Evolutionary conservation across 1,140 invertebrate genomes (phyloP), one percentile per base, ranked within the genome.

Genomic region (Camponotus pennsylvanicus): DNA sequence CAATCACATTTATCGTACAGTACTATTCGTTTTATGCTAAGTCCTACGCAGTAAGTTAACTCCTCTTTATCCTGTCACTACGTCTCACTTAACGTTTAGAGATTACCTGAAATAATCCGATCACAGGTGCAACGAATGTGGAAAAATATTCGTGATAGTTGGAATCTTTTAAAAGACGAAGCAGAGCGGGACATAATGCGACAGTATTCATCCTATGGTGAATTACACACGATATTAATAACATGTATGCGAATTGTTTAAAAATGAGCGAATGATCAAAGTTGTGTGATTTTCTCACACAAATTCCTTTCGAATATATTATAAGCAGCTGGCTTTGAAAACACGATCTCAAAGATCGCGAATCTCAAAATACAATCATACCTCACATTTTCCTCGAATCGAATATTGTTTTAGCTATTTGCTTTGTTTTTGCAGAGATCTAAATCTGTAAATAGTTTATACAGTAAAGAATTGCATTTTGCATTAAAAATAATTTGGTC

Each of bases 11-110:
- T 13, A 32, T 64, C 13, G 2, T 84, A 64, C 13, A 27, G 8
- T 84, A 77, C n/a, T 37, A 4, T 3, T 27, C 42, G 13, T 84
- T 84, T 84, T 84, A n/a, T n/a, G 5, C 2, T 4, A 63, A 49
- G 6, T 2, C 27, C 40, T 32, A 76, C 2, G 11, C 0, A 55
- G 71, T 84, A 77, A 84, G 70, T 84, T 42, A 2, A 0, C 3
- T 3, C 1, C 9, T 27, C 0, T 42, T 9, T 64, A 45, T 84
- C 4, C 2, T 13, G 5, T 18, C 37, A 34, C 71, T 71, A 18
- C 27, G 8, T 71, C 4, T 27, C 13, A 13, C 6, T 76, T 15
- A 27, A 15, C 6, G 21, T 15, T 63, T 15, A 11, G 7, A 57
- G 42, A 5, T 45, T 18, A 40, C 32, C 7, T 80, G 37, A 59